Evolutionary conservation across 2,797 vertebrate species (phyloP), one percentile per base, ranked within the genome.

Genomic region (Micrastur ruficollis): DNA sequence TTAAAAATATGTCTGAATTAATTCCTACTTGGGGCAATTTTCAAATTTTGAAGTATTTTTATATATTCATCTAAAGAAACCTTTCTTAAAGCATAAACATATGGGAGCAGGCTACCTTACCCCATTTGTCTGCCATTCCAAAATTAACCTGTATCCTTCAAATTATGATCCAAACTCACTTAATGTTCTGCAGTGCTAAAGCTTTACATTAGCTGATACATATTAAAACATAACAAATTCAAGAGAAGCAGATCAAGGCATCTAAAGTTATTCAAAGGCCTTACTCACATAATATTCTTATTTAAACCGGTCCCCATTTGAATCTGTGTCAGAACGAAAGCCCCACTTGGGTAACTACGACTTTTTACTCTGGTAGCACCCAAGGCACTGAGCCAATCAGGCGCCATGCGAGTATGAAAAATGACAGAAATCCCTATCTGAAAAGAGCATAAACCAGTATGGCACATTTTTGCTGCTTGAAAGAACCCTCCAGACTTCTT

Each of bases 41-140:
- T 74, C 34, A 86, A 56, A 83, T 56, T 58, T 36, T n/a, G 23
- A 83, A 61, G 14, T 68, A 32, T 61, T 63, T 86, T 38, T 18
- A 19, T 18, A 19, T n/a, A 79, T 18, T 66, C 1, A 47, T 20
- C 56, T 58, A 25, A 81, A 67, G 49, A 94, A 86, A 56, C 52
- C 11, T 42, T 89, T 42, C 63, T 34, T 31, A 38, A 44, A 70
- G 11, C 21, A 78, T 40, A 76, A 61, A 59, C 16, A 78, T 15
- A 73, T 0, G 0, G 40, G 29, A 86, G 26, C 0, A 18, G 65
- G 32, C 9, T 40, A 55, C 14, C 40, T 46, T 20, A 70, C 4
- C 14, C 44, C 58, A 46, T 12, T 52, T 29, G 21, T 12, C 15
- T 46, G 12, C 40, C 18, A 46, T 49, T 40, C 42, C 44, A 71